Base-by-base conservation (phyloP, 2,113 vertebrate species). In the Boleophthalmus pectinirostris region DNA sequence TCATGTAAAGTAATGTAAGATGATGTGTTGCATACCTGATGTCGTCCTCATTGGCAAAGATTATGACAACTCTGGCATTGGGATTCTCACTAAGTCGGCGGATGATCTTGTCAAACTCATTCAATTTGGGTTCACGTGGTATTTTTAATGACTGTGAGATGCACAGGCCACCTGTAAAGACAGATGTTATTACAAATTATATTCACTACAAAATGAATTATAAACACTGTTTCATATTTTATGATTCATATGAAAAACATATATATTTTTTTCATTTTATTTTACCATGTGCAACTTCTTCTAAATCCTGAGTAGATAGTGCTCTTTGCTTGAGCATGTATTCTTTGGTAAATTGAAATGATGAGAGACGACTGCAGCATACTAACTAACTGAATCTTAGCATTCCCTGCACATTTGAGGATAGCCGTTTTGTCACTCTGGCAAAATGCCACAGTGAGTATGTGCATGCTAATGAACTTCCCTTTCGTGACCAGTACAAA, bases 131-230 rank as follows among this genome's bases (percentile, higher is more conserved):
- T 72, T 98, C 96, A 66, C 96, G 94, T 0, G 96, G 96, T 65
- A 98, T 98, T 93, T 98, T 98, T 86, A 98, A 94, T 0, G 97
- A 98, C 89, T 98, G 96, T 12, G 96, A 96, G 23, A 98, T 96
- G 35, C 97, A 98, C 73, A 98, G 92, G 0, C 94, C 94, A 6
- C 97, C 97, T 98, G 89, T 0, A n/a, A 68, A 70, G 14, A 74
- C 3, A 81, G 21, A 69, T 2, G 3, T 51, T 35, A 35, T 80
- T 15, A 65, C 53, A 38, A 21, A 63, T 20, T 35, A 63, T 35
- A 20, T 63, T 61, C 15, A 63, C 23, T 10, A 5, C 24, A 58
- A 5, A 58, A 58, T 13, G 3, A 20, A 14, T 60, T 24, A 16
- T 9, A 61, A 18, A 18, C 60, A 63, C 2, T 63, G 5, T 7